phyloP scores from a whole-genome alignment of 1,140 invertebrate species.

The Calliphora vicina region DNA sequence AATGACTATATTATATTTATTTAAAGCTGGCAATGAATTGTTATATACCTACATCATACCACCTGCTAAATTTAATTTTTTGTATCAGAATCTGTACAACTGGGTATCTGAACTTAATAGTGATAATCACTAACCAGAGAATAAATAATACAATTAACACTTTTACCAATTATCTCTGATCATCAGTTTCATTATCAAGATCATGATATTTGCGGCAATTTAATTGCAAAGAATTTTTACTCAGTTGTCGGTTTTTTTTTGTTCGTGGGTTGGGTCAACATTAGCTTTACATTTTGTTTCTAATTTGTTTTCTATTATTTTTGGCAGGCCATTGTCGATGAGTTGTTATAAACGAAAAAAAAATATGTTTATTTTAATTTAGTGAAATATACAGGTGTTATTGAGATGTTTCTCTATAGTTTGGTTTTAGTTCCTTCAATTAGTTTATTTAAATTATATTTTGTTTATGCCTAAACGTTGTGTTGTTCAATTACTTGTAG shows the following conservation, averaged over 20 bases:
- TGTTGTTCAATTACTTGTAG: background rate
- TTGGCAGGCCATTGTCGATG: background rate
- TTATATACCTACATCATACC: background rate
- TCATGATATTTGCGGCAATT: background rate
- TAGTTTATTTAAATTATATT: background rate
- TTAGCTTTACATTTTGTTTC: background rate
- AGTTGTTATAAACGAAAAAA: background rate
- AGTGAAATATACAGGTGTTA: background rate
- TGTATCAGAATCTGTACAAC: background rate
- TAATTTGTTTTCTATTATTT: background rate
- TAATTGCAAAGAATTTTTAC: background rate
- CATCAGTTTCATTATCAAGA: background rate
- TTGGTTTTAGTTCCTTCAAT: background rate
- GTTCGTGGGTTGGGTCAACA: background rate
- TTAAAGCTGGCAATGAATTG: background rate
- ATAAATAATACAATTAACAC: constrained; percentile 21
- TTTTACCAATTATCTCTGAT: background rate
- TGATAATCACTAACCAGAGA: no score
- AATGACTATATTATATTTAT: background rate
- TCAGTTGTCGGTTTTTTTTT: background rate
- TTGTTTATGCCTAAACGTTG: background rate
- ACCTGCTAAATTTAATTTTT: background rate
- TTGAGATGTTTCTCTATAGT: background rate
- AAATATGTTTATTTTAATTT: background rate
- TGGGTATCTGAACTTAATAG: no score